A percentile compares a stretch with the other conserved stretches of the same genome.
phyloP scores from a whole-genome alignment of 2,797 vertebrate genomes.

The Mormyrus proboscirostris region DNA sequence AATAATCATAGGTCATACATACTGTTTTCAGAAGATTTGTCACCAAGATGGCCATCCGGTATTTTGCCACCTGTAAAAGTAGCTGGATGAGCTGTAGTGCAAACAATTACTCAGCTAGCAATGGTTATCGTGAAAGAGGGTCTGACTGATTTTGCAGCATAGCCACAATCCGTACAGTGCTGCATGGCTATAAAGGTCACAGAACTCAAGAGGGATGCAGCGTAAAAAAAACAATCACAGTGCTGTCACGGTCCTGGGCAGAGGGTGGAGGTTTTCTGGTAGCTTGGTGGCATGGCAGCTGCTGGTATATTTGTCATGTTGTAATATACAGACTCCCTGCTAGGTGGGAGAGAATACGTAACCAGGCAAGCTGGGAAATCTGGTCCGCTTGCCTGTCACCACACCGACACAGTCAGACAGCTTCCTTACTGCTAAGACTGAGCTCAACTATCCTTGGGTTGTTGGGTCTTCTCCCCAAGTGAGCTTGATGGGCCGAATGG shows the following conservation, averaged over 20 bases:
- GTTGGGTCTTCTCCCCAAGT: slow-evolving; percentile 34
- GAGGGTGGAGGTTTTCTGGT: neutral
- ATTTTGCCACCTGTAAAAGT: slow-evolving; percentile 73
- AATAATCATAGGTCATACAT: slow-evolving; percentile 18
- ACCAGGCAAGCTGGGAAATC: slow-evolving; percentile 12
- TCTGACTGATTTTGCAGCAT: neutral
- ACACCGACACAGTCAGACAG: slow-evolving; percentile 16
- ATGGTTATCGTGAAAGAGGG: neutral
- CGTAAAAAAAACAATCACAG: neutral
- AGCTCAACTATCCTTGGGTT: slow-evolving; percentile 23
- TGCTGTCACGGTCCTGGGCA: neutral
- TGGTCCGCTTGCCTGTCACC: neutral
- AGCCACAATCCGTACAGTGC: neutral
- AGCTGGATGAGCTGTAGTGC: neutral
- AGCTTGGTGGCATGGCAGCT: neutral
- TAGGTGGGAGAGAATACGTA: neutral
- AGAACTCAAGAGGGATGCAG: neutral
- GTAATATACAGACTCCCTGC: slow-evolving; percentile 13
- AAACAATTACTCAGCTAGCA: neutral
- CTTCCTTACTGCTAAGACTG: slow-evolving; percentile 41
- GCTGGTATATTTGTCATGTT: neutral
- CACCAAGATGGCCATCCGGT: neutral
- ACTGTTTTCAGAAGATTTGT: slow-evolving; percentile 47
- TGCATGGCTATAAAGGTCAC: neutral
- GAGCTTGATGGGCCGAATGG: no score